Conservation (phyloP, 2,888 invertebrate genomes). For the Bombyx huttoni region DNA sequence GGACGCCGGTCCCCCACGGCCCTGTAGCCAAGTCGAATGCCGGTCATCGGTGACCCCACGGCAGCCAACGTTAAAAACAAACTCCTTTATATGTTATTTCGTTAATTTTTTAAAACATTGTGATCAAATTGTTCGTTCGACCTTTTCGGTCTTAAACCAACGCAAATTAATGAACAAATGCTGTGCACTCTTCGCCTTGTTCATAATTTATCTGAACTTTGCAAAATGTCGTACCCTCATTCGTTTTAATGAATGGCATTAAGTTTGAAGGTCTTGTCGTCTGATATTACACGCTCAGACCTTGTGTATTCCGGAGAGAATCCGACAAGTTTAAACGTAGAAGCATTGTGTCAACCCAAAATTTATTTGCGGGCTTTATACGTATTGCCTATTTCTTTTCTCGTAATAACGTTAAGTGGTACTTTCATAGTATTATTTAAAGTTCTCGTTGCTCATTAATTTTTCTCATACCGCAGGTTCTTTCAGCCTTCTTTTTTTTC, state of each 20-base stretch:
- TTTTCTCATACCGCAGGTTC: no score
- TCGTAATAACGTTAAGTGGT: no score
- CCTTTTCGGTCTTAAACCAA: not conserved
- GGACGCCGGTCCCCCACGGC: no score
- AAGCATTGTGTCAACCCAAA: slow-evolving; percentile 6
- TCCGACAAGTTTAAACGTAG: slow-evolving; percentile 5
- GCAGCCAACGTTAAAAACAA: no score
- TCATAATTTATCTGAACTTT: slow-evolving; percentile 26
- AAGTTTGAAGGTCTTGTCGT: slow-evolving; percentile 15
- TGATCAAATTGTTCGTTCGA: not conserved
- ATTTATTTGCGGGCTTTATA: not conserved
- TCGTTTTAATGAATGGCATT: slow-evolving; percentile 28
- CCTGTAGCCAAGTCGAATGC: no score
- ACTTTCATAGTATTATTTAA: no score
- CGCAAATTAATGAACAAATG: slow-evolving; percentile 17
- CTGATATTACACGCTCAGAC: slow-evolving; percentile 12
- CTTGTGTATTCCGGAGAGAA: slow-evolving; percentile 4
- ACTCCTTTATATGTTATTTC: no score
- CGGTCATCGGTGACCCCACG: no score
- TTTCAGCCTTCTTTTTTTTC: no score
- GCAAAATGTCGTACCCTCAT: slow-evolving; percentile 39
- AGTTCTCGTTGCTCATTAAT: no score
- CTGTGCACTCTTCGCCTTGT: slow-evolving; percentile 14
- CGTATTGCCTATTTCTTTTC: not conserved
- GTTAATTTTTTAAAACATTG: not conserved